Evolutionary conservation across 2,888 invertebrate species (phyloP).

Genomic region (Thecophora atra): DNA sequence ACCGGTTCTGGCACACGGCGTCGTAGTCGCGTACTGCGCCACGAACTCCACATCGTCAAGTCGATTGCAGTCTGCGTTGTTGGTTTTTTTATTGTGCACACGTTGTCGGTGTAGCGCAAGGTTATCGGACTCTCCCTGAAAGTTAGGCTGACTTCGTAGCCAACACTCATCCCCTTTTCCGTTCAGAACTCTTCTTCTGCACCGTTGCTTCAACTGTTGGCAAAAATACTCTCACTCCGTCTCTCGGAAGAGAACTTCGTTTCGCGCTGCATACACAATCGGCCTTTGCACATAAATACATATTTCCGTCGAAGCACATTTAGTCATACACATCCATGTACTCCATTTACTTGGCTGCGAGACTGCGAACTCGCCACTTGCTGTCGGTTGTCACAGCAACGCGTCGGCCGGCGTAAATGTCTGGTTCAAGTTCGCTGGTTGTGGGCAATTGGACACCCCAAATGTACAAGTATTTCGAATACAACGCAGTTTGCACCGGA

Average conservation of each 20-base stretch:
- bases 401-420: conserved; percentile 5
- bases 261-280: neutral
- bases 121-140: conserved; percentile 31
- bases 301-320: conserved; percentile 1
- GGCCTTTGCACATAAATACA: conserved; percentile 17
- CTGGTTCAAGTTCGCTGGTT: neutral
- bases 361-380: conserved; percentile 14
- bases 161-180: neutral
- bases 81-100: neutral
- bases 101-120: conserved; percentile 12
- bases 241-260: neutral
- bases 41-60: neutral
- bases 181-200: neutral
- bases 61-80: neutral
- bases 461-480: neutral
- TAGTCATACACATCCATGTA: neutral
- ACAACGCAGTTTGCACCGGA: neutral
- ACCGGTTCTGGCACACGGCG: conserved; percentile 3
- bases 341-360: conserved; percentile 11
- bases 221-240: neutral
- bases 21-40: neutral
- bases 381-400: conserved; percentile 21
- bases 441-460: neutral
- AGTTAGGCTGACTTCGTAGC: neutral
- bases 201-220: neutral